Evolutionary conservation across 2,797 vertebrate genomes (phyloP).

Genomic region (Lutjanus argentimaculatus): DNA sequence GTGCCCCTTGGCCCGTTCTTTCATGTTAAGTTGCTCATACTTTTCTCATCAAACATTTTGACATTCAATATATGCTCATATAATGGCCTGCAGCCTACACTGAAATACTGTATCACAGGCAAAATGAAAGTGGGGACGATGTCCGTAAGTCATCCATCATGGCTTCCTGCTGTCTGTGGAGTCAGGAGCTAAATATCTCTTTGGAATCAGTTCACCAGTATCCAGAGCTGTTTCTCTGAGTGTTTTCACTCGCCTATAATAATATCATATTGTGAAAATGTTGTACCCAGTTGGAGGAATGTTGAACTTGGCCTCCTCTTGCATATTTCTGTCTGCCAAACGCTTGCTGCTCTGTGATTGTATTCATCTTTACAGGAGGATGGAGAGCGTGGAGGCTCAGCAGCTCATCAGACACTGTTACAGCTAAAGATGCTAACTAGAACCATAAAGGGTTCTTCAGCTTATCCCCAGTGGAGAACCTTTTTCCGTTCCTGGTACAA

Average conservation of each 20-base stretch:
- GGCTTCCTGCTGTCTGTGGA: slow-evolving; percentile 24
- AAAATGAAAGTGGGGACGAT: slow-evolving; percentile 33
- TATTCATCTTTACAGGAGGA: slow-evolving; percentile 35
- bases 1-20: slow-evolving; percentile 33
- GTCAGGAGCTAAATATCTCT: slow-evolving; percentile 37
- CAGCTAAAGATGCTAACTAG: too few species aligned
- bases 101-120: slow-evolving; percentile 26
- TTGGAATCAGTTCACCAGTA: slow-evolving; percentile 13
- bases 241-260: slow-evolving; percentile 4
- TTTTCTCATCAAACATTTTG: slow-evolving; percentile 59
- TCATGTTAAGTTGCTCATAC: slow-evolving; percentile 32
- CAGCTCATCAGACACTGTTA: slow-evolving; percentile 17
- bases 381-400: slow-evolving; percentile 10
- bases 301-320: slow-evolving; percentile 43
- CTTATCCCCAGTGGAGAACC: too few species aligned
- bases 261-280: slow-evolving; percentile 21
- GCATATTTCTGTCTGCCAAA: slow-evolving; percentile 40
- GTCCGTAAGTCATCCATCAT: slow-evolving; percentile 48
- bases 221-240: slow-evolving; percentile 7
- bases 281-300: slow-evolving; percentile 16
- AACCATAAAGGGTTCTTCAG: too few species aligned
- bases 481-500: too few species aligned
- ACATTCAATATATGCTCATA: slow-evolving; percentile 35
- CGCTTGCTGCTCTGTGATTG: slow-evolving; percentile 34
- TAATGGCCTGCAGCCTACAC: slow-evolving; percentile 12